A percentile compares a stretch with the other conserved stretches of the same genome.
phyloP scores from a whole-genome alignment of 2,888 invertebrate species.

The Mesorhabditis belari region DNA sequence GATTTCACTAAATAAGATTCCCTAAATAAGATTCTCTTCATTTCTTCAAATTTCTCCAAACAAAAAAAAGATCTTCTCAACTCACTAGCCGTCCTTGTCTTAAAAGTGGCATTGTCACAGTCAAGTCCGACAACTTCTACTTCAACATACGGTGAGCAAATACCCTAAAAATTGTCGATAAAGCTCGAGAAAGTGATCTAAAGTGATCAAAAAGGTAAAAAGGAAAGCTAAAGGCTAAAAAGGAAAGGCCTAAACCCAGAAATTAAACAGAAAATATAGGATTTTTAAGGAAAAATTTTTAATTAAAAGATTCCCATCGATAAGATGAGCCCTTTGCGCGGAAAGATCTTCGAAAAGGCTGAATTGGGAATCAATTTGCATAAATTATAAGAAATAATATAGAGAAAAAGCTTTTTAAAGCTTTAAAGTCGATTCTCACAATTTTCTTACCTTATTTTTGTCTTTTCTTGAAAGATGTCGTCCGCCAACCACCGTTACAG shows the following conservation, averaged over 20 bases:
- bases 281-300: background rate
- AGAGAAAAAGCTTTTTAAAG: no score
- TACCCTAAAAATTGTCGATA: constrained; percentile 75
- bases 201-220: constrained; percentile 68
- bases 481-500: constrained; percentile 68
- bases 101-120: constrained; percentile 63
- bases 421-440: no score
- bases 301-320: background rate
- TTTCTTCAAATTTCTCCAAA: no score
- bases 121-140: constrained; percentile 45
- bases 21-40: no score
- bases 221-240: no score
- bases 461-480: constrained; percentile 75
- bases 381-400: no score
- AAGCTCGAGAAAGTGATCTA: constrained; percentile 83
- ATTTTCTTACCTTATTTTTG: constrained; percentile 53
- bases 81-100: constrained; percentile 77
- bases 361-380: background rate
- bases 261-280: background rate
- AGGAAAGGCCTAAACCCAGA: background rate
- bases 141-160: constrained; percentile 50
- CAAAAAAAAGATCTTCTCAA: constrained; percentile 1
- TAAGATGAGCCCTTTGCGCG: background rate
- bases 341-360: background rate
- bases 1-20: background rate